Base-by-base conservation (phyloP, 2,113 vertebrate genomes). In the Calonectris borealis region DNA sequence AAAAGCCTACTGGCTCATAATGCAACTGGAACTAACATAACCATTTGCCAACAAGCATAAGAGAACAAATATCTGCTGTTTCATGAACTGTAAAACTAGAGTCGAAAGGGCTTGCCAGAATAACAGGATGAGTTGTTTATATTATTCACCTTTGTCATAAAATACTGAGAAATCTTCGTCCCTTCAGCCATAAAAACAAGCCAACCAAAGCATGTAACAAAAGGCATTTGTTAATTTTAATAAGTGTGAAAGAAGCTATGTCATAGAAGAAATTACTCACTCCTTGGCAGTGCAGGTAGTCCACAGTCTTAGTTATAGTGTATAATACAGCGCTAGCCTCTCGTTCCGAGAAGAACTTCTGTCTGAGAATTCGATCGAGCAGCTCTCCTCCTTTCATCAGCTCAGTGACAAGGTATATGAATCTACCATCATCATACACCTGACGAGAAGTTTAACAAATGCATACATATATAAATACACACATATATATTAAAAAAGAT, bases 261-360 rank as follows among this genome's bases (percentile, higher is more conserved):
- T 27, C 32, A 38, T 14, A 66, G 58, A n/a, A 60, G 60, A 40
- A 54, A 78, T 58, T 72, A 97, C 97, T 98, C 97, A 99, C 99
- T 96, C 99, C 99, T 98, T 99, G 99, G 98, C 99, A 99, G 98
- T 99, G 99, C 98, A 99, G 99, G 97, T 99, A 99, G 96, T 99
- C 99, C 91, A 99, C 99, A 18, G 99, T 99, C 98, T 99, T 99
- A 42, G 99, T 97, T 94, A 99, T 99, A 65, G 99, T 99, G 98
- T 98, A 99, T 9, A 99, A 97, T 21, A 99, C 99, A 69, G 99
- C 99, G 10, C 99, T 99, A 91, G 99, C 99, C 96, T 99, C 99
- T 32, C 99, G 97, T 96, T 99, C 99, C 0, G 99, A 99, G 97
- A 99, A 99, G 94, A 98, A 99, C 94, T 99, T 99, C 98, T 99